Base-by-base conservation (phyloP, 1,140 invertebrate genomes). In the Panagrolaimus sp. region DNA sequence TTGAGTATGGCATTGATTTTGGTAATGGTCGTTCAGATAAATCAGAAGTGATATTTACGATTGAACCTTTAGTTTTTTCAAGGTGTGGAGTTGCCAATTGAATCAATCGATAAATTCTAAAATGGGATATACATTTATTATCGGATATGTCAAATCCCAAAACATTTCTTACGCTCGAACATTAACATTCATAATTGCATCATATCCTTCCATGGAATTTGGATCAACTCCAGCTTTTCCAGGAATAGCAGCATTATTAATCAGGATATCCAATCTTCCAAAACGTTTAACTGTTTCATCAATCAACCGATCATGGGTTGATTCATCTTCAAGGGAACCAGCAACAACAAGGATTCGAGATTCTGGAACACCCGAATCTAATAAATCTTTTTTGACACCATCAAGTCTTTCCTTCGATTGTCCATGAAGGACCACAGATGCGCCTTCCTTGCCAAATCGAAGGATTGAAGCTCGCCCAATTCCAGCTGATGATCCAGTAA, bases 31-130 rank as follows among this genome's bases (percentile, higher is more conserved):
- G 91, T 84, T 4, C 85, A 17, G 91, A 91, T 79, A 88, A 89
- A 0, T 95, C 90, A 83, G 92, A 94, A 2, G 91, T 94, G 0
- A 95, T 89, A 83, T 94, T 96, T 0, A 96, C 90, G 43, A 71
- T 65, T 68, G 26, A 46, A 43, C 91, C 91, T 84, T 91, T 90
- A 0, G 89, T 89, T 83, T 90, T 88, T 8, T 91, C 85, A 12
- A 96, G 84, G 84, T 94, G 87, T 1, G 93, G 92, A 0, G 91
- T 89, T 38, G 90, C 90, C 58, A 94, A 78, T 87, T 89, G 90
- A 0, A 90, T 93, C 68, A 71, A 43, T n/a, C 38, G 24, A 44
- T 68, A 68, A 5, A 70, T 52, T 21, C 65, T 67, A 7, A 38
- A 38, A 38, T 38, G 32, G 32, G 2, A 38, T 4, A 38, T 38